phyloP scores from a whole-genome alignment of 2,888 invertebrate genomes.

The Dolichopus griseipennis region DNA sequence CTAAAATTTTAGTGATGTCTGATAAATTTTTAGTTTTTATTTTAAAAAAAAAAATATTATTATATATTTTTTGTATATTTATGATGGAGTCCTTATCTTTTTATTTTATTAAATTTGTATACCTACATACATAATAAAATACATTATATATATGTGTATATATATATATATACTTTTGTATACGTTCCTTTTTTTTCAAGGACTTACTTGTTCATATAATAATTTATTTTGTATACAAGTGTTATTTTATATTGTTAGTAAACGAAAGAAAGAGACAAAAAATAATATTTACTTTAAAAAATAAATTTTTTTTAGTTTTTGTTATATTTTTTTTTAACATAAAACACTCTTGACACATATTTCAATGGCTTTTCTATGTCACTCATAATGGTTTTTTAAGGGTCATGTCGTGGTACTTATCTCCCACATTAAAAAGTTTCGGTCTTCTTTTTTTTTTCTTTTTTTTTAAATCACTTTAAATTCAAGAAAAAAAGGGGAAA shows the following conservation, averaged over 20 bases:
- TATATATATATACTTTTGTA: no score
- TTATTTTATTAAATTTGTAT: not conserved
- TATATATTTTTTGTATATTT: not conserved
- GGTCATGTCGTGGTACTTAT: not conserved
- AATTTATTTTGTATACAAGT: not conserved
- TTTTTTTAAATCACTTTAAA: no score
- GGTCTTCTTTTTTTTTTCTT: no score
- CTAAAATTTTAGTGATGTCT: not conserved
- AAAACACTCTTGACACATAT: constrained; percentile 4
- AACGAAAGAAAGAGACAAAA: no score
- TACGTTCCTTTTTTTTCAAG: not conserved
- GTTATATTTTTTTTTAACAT: not conserved
- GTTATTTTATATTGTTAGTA: no score
- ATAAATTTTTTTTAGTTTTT: not conserved
- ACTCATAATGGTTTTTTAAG: constrained; percentile 1
- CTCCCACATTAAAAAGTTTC: no score
- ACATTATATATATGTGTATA: no score
- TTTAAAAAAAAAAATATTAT: no score
- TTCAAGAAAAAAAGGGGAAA: no score
- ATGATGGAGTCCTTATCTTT: not conserved
- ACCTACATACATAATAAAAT: no score
- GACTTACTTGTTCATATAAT: not conserved
- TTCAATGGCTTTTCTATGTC: constrained; percentile 4
- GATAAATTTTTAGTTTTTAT: not conserved
- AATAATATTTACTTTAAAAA: not conserved